Evolutionary conservation across 1,140 invertebrate genomes (phyloP), one percentile per base, ranked within the genome.

Genomic region (Neodiprion pinetum): DNA sequence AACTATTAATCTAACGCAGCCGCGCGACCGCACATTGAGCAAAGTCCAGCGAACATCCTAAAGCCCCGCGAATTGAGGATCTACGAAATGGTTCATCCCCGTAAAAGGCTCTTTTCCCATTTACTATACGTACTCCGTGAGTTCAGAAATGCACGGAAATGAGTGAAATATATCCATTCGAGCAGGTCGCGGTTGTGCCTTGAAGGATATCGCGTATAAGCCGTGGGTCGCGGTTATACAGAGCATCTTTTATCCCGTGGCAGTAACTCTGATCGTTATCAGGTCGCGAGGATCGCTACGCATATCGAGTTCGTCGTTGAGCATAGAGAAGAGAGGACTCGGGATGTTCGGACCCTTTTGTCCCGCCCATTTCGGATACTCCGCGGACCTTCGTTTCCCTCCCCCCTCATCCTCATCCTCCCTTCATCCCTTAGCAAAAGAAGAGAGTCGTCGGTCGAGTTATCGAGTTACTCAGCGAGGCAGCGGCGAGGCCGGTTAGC

Each of bases 1-100:
- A 84, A 85, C 83, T 85, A 86, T 86, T 85, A 86, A 85, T 86
- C 83, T 82, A 79, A 80, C 53, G 53, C 53, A 61, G 53, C 53
- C 9, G 75, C 77, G 72, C 67, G 75, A 79, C 86, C 84, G 84
- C 84, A 86, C 84, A 86, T 85, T 83, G 80, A 81, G 82, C 81
- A 84, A 84, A 86, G 82, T 85, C 83, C 75, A 74, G 77, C 78
- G 75, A 75, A 79, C 73, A 70, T 2, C 7, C 53, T 8, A 3
- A 61, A 61, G 11, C 53, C 53, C 53, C 53, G 53, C 53, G 53
- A 12, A 12, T 12, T 9, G 53, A 17, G 5, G 53, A 8, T 61
- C 5, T 61, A 61, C 11, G 53, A 17, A 61, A 17, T 4, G 50
- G 47, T 61, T 71, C 48, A 70, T 67, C 67, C 47, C 70, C 70